Conservation (phyloP, 1,140 invertebrate species). For the Coboldia fuscipes region DNA sequence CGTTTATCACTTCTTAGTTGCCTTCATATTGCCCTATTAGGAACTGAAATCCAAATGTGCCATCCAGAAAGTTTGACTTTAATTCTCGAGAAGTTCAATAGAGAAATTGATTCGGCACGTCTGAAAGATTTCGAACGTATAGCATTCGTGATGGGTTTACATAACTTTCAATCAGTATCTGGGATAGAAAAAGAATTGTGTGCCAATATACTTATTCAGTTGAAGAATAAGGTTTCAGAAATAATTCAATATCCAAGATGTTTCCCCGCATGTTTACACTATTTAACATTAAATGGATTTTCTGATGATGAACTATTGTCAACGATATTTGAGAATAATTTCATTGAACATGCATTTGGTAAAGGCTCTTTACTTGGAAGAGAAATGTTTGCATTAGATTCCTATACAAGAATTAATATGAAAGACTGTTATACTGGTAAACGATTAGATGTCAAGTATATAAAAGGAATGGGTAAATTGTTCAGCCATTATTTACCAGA, state of each 20-base stretch:
- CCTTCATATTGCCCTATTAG: constrained; percentile 28
- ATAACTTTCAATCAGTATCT: constrained; percentile 21
- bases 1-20: constrained; percentile 21
- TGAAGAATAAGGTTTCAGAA: constrained; percentile 24
- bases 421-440: constrained; percentile 27
- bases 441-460: constrained; percentile 17
- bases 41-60: constrained; percentile 21
- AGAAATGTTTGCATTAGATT: constrained; percentile 29
- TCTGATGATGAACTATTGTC: constrained; percentile 27
- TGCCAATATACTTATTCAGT: constrained; percentile 20
- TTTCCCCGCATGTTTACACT: constrained; percentile 22
- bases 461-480: constrained; percentile 21
- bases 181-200: constrained; percentile 20
- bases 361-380: constrained; percentile 12
- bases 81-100: constrained; percentile 19
- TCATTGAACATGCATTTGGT: constrained; percentile 19
- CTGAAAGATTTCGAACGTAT: constrained; percentile 41
- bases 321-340: constrained; percentile 20
- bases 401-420: constrained; percentile 27
- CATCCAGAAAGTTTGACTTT: constrained; percentile 15
- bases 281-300: constrained; percentile 22
- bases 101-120: constrained; percentile 16
- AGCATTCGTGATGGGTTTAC: constrained; percentile 23
- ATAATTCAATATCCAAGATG: constrained; percentile 20
- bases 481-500: constrained; percentile 22